These are phyloP conservation scores for Vanessa cardui DNA, from an alignment of 2,888 invertebrate genomes.

Conservation along the genomic window DNA sequence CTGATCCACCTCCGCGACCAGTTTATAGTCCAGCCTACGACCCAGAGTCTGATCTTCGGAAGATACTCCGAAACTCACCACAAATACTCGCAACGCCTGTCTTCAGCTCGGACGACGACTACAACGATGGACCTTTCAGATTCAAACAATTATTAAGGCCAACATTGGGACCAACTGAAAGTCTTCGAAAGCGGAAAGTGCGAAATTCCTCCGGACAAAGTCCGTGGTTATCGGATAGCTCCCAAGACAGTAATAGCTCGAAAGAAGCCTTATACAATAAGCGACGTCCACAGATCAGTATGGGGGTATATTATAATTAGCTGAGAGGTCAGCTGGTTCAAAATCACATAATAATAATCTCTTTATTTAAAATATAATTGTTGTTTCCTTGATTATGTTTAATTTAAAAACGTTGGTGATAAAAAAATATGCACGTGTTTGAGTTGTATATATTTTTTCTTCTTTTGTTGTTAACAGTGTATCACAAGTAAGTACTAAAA, in stretches of 20 bases:
- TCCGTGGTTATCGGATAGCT: slow-evolving; percentile 78
- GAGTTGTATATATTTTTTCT: background rate
- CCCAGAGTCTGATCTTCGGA: slow-evolving; percentile 74
- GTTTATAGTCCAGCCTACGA: slow-evolving; percentile 66
- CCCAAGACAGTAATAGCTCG: slow-evolving; percentile 72
- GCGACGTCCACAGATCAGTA: slow-evolving; percentile 75
- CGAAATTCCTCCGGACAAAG: slow-evolving; percentile 70
- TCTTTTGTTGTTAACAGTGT: background rate
- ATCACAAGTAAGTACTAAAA: background rate
- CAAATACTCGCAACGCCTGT: slow-evolving; percentile 75
- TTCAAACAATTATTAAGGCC: slow-evolving; percentile 86
- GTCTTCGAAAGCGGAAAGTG: slow-evolving; percentile 85
- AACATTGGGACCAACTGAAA: slow-evolving; percentile 86
- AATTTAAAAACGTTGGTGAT: no score
- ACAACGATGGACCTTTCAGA: slow-evolving; percentile 86
- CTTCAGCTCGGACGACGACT: slow-evolving; percentile 79
- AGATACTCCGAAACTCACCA: slow-evolving; percentile 75
- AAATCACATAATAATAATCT: no score
- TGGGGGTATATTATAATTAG: slow-evolving; percentile 76
- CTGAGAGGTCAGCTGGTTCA: no score
- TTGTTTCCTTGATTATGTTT: no score
- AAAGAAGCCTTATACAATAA: slow-evolving; percentile 69
- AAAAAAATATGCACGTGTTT: background rate
- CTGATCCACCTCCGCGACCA: slow-evolving; percentile 60
- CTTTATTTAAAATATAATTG: no score